A percentile compares a stretch with the other conserved stretches of the same genome.
These are phyloP conservation scores for Ephialtes manifestator DNA, from an alignment of 2,888 invertebrate species.

Conservation along the genomic window DNA sequence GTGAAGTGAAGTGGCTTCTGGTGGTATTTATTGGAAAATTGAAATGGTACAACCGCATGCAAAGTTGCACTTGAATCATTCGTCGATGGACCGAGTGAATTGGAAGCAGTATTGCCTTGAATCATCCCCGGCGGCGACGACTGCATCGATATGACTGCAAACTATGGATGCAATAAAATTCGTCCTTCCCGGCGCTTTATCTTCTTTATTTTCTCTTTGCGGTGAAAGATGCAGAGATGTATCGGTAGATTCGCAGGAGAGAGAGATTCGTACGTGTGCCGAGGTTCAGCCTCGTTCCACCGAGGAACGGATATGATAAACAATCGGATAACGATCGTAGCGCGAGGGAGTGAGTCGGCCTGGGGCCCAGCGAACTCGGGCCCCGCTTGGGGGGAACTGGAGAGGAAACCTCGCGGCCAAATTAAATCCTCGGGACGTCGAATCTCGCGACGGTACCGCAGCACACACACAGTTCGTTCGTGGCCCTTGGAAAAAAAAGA, in stretches of 20 bases:
- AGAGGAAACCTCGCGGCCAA: constrained; percentile 78
- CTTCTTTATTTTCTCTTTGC: constrained; percentile 29
- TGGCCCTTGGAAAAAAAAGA: constrained; percentile 65
- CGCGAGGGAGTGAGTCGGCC: constrained; percentile 59
- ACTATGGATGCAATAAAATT: constrained; percentile 70
- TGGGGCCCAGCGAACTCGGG: constrained; percentile 2
- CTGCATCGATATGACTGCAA: constrained; percentile 66
- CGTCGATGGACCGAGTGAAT: constrained; percentile 49
- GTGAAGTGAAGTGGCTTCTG: neutral
- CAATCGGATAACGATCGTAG: constrained; percentile 82
- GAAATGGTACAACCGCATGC: neutral
- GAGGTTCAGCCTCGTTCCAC: constrained; percentile 71
- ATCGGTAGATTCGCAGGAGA: constrained; percentile 55
- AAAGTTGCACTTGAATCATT: constrained; percentile 20
- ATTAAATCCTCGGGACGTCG: constrained; percentile 84
- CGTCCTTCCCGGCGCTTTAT: constrained; percentile 58
- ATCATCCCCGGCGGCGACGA: constrained; percentile 61
- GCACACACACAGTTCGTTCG: constrained; percentile 45
- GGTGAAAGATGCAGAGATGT: constrained; percentile 56
- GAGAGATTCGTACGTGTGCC: constrained; percentile 71
- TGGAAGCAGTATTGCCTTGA: constrained; percentile 44
- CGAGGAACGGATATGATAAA: constrained; percentile 82
- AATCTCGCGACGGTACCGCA: constrained; percentile 73
- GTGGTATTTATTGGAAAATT: constrained; percentile 3
- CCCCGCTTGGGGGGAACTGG: constrained; percentile 26